These are phyloP conservation scores for Oncorhynchus tshawytscha DNA, from an alignment of 2,113 vertebrate genomes.

Conservation along the genomic window DNA sequence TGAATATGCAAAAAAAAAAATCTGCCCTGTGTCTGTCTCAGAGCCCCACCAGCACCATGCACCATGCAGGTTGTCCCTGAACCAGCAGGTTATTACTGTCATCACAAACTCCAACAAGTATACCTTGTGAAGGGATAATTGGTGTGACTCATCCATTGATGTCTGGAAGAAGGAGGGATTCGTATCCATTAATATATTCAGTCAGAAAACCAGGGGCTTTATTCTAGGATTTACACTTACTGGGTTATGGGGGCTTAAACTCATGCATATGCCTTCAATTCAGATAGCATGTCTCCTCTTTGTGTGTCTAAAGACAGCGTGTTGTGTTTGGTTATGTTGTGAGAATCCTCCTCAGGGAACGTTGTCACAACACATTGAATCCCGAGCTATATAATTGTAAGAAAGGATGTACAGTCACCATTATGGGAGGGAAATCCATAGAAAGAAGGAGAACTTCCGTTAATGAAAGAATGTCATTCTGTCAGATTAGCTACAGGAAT, in stretches of 20 bases:
- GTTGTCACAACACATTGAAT: neutral
- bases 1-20: no score
- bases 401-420: constrained; percentile 38
- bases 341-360: constrained; percentile 14
- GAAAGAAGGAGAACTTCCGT: constrained; percentile 52
- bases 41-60: no score
- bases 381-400: constrained; percentile 42
- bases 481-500: constrained; percentile 68
- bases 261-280: constrained; percentile 17
- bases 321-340: constrained; percentile 55
- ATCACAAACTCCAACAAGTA: no score
- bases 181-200: constrained; percentile 33
- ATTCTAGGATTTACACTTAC: constrained; percentile 26
- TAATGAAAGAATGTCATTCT: constrained; percentile 23
- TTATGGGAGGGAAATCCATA: constrained; percentile 57
- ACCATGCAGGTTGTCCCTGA: no score
- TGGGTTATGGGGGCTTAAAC: constrained; percentile 29
- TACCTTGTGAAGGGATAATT: no score
- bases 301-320: constrained; percentile 2
- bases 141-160: neutral
- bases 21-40: no score
- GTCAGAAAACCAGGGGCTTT: constrained; percentile 28
- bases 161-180: constrained; percentile 22
- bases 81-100: no score
- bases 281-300: constrained; percentile 23